phyloP scores from a whole-genome alignment of 2,113 vertebrate genomes.

The Ploceus nigricollis region DNA sequence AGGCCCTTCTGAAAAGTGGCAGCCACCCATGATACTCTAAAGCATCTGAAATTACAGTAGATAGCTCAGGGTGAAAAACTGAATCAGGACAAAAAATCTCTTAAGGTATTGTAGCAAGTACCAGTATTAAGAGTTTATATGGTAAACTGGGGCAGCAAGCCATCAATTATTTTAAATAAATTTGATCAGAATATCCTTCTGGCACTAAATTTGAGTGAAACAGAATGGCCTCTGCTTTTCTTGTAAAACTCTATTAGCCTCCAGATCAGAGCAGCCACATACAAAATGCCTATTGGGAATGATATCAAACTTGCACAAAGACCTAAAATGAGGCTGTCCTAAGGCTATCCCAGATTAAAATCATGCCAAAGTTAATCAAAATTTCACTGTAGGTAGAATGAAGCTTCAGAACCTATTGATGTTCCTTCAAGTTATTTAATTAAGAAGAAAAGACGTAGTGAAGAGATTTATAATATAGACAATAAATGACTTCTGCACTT shows the following conservation, averaged over 20 bases:
- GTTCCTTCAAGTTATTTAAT: background rate
- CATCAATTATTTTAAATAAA: background rate
- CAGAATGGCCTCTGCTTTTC: background rate
- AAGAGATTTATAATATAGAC: background rate
- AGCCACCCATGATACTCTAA: accelerated
- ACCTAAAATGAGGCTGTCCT: background rate
- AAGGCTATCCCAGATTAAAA: background rate
- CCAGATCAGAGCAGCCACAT: background rate
- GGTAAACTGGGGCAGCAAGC: background rate
- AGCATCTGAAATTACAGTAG: background rate
- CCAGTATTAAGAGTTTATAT: background rate
- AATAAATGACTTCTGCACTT: background rate
- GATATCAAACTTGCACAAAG: background rate
- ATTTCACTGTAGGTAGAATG: background rate
- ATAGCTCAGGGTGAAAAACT: background rate
- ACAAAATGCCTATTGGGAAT: background rate
- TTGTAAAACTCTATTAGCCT: background rate
- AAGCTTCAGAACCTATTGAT: background rate
- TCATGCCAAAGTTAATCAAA: background rate
- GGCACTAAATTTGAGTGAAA: background rate
- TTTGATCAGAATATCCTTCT: background rate
- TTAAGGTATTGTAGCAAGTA: background rate
- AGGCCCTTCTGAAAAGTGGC: background rate
- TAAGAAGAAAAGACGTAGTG: background rate
- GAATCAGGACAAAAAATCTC: background rate